phyloP scores from a whole-genome alignment of 1,140 invertebrate species.

The Theocolax elegans region DNA sequence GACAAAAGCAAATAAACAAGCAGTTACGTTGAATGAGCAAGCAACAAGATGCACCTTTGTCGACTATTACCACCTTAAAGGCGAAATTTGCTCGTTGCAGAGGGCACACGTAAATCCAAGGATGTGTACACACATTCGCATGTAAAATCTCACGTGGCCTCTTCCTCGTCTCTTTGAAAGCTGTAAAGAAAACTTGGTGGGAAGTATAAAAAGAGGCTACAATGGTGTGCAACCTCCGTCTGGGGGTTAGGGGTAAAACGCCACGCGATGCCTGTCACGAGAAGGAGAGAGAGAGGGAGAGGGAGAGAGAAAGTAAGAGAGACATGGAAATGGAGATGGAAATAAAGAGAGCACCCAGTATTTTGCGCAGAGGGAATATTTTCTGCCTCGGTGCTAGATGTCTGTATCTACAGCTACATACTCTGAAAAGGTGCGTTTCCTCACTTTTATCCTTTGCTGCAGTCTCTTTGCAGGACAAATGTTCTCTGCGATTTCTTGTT shows the following conservation, averaged over 20 bases:
- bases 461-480: conserved; percentile 5
- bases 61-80: too few species aligned
- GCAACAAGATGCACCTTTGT: too few species aligned
- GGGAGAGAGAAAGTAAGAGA: neutral
- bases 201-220: neutral
- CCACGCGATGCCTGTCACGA: neutral
- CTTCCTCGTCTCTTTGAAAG: neutral
- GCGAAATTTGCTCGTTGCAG: too few species aligned
- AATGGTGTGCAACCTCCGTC: neutral
- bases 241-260: neutral
- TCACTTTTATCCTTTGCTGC: conserved; percentile 18
- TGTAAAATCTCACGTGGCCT: neutral
- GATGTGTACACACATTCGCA: too few species aligned
- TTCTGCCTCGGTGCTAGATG: neutral
- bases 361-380: conserved; percentile 11
- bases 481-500: conserved; percentile 1
- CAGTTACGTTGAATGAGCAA: too few species aligned
- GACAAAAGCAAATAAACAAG: too few species aligned
- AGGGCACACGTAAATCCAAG: too few species aligned
- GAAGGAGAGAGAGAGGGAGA: neutral
- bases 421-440: conserved; percentile 22
- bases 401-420: too few species aligned
- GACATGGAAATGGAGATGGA: neutral
- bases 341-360: neutral
- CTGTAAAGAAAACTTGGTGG: neutral